Evolutionary conservation across 2,888 invertebrate genomes (phyloP), one percentile per base, ranked within the genome.

Genomic region (Conops quadrifasciatus): DNA sequence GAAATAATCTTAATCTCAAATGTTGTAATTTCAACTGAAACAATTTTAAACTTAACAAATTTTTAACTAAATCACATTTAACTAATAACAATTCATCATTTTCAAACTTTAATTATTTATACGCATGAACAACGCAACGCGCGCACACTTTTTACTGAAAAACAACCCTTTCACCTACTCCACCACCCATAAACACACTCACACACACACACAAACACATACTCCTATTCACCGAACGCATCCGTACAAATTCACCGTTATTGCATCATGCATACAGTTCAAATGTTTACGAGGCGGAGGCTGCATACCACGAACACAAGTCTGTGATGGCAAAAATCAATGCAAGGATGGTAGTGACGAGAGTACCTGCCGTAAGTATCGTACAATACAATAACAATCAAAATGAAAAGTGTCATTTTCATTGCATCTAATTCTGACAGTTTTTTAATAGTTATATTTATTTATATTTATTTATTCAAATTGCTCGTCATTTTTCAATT

Each of bases 311-410:
- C 83, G 83, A 73, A 78, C 80, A 15, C 83, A 86, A 77, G 83
- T 85, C 74, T 90, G 90, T 86, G 87, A 91, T 87, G 82, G 89
- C 79, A 79, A 84, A 77, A 80, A 85, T 83, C 86, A 89, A 83
- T 87, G 88, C 83, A 81, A 87, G 78, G 85, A 90, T 86, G 81
- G 88, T 83, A 85, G 89, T 79, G 87, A 88, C 80, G 88, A 88
- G 79, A 82, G 83, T 72, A 81, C 83, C 75, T 88, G 88, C 80
- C 79, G 58, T 58, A 58, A 58, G 58, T 58, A 53, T 21, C 21
- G 11, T 21, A 19, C 19, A 4, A 36, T 36, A 36, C 9, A 36
- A 36, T 36, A 36, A 9, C 4, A 36, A 9, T 36, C 36, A 36
- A 7, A 36, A 36, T 36, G 36, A 36, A 4, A 36, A 36, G 4